Evolutionary conservation across 2,113 vertebrate species (phyloP).

Genomic region (Butorides virescens): DNA sequence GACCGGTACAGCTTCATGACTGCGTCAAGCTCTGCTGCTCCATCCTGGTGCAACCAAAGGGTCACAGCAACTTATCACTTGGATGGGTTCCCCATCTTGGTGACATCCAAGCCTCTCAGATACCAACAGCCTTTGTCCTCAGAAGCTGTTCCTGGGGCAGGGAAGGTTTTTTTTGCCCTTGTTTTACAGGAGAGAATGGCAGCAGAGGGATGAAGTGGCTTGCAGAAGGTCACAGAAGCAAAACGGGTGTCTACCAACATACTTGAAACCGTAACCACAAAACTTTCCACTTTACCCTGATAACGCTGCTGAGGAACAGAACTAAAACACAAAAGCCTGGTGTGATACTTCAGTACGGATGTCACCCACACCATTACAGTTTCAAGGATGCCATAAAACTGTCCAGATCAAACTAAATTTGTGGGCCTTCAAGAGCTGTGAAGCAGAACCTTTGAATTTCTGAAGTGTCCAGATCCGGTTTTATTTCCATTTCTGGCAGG

Average conservation of each 20-base stretch:
- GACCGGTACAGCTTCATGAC: accelerated
- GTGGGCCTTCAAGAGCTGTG: background rate
- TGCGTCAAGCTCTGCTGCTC: background rate
- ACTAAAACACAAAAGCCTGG: background rate
- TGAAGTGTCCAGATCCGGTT: background rate
- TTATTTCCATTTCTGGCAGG: background rate
- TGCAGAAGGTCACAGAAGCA: background rate
- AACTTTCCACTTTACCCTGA: background rate
- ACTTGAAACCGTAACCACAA: background rate
- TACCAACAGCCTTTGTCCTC: background rate
- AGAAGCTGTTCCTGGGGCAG: background rate
- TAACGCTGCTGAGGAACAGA: background rate
- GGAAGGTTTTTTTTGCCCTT: background rate
- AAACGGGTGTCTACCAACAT: background rate
- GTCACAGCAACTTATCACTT: background rate
- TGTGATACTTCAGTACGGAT: background rate
- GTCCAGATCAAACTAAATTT: background rate
- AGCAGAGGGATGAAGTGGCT: background rate
- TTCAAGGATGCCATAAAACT: background rate
- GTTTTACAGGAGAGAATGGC: background rate
- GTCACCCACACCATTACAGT: background rate
- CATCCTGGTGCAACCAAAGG: background rate
- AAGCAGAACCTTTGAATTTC: background rate
- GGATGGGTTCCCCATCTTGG: accelerated
- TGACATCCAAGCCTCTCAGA: background rate